A percentile compares a stretch with the other conserved stretches of the same genome.
phyloP scores from a whole-genome alignment of 2,888 invertebrate species.

The Andrena bucephala region DNA sequence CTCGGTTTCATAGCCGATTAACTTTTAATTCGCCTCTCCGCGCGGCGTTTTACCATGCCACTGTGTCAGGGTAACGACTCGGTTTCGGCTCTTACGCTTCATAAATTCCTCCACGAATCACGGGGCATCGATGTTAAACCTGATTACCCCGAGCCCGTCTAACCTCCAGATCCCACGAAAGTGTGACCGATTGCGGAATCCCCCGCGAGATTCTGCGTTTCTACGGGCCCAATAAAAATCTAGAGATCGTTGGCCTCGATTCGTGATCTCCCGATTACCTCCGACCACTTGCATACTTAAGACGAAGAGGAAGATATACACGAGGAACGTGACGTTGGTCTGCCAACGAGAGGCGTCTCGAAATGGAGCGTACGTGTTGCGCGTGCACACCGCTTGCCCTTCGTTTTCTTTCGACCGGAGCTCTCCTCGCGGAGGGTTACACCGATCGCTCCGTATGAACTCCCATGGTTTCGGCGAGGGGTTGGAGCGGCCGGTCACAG shows the following conservation, averaged over 20 bases:
- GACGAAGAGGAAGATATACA: neutral
- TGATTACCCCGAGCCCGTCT: too few relatives aligned
- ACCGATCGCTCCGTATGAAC: neutral
- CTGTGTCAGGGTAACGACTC: neutral
- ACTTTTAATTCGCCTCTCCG: slow-evolving; percentile 48
- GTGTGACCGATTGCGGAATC: too few relatives aligned
- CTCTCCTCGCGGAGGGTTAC: neutral
- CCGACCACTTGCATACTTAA: neutral
- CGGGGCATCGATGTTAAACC: too few relatives aligned
- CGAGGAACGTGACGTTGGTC: too few relatives aligned
- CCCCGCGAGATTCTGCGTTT: too few relatives aligned
- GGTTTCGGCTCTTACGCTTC: neutral
- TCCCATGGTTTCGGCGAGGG: neutral
- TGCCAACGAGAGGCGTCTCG: neutral
- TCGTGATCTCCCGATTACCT: neutral
- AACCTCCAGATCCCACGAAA: too few relatives aligned
- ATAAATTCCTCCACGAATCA: too few relatives aligned
- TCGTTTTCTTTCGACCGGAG: neutral
- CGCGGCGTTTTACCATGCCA: neutral
- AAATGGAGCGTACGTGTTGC: slow-evolving; percentile 24
- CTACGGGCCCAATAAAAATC: too few relatives aligned
- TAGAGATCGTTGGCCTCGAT: neutral
- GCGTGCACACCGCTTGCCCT: neutral
- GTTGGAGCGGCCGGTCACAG: neutral
- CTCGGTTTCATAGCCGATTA: slow-evolving; percentile 57